Percentiles rank a stretch among this genome's conserved stretches.
These are phyloP conservation scores for Tragelaphus eurycerus DNA, from an alignment of 2,797 vertebrate species.

Conservation along the genomic window DNA sequence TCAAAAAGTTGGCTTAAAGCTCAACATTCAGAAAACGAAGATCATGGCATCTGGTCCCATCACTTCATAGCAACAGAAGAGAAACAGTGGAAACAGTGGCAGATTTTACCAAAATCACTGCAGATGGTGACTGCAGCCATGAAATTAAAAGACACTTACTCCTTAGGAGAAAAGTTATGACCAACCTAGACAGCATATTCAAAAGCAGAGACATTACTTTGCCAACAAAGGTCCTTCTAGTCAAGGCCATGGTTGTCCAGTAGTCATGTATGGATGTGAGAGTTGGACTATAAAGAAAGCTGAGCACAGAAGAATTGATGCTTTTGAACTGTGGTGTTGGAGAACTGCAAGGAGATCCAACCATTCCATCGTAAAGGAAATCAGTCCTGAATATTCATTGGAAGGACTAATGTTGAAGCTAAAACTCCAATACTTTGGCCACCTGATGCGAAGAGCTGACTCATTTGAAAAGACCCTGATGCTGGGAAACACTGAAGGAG, in stretches of 20 bases:
- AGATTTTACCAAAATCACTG: no score
- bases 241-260: not conserved
- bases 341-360: not conserved
- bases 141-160: no score
- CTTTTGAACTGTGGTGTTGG: not conserved
- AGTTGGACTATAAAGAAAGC: not conserved
- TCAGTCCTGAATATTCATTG: not conserved
- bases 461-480: not conserved
- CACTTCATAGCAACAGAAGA: no score
- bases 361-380: not conserved
- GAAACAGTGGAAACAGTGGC: no score
- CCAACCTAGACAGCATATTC: no score
- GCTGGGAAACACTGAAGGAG: not conserved
- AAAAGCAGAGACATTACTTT: no score
- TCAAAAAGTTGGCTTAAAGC: no score
- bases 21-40: no score
- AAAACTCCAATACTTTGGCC: not conserved
- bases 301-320: not conserved
- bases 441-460: not conserved
- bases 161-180: no score
- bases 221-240: not conserved
- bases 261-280: not conserved
- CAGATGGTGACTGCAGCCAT: no score
- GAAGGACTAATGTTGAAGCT: not conserved
- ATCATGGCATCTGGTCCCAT: no score